Percentiles rank a stretch among this genome's conserved stretches.
Conservation (phyloP, 2,888 invertebrate species). For the Sericinus montela region DNA sequence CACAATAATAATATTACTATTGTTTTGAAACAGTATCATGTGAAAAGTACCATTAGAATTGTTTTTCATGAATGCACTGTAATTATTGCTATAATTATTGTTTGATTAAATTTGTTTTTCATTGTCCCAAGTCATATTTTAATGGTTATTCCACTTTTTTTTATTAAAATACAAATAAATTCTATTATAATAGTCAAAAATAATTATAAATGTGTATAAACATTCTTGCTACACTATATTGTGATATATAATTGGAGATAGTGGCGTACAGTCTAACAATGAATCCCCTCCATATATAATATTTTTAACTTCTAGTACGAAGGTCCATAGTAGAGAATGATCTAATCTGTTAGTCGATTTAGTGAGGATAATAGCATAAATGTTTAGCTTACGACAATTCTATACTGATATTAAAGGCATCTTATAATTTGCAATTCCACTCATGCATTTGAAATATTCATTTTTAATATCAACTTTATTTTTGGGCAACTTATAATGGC, state of each 20-base stretch:
- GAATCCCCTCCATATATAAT: slow-evolving; percentile 6
- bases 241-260: background rate
- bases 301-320: background rate
- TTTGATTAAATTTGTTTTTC: no score
- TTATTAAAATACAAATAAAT: no score
- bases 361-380: slow-evolving; percentile 2
- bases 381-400: background rate
- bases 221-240: background rate
- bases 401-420: slow-evolving; percentile 12
- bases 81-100: no score
- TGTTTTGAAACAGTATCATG: no score
- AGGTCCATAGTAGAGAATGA: slow-evolving; percentile 3
- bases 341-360: slow-evolving; percentile 2
- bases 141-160: no score
- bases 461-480: background rate
- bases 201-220: no score
- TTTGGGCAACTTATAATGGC: background rate
- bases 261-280: background rate
- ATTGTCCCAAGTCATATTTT: no score
- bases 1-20: no score
- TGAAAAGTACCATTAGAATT: no score
- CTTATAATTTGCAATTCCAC: background rate
- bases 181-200: no score
- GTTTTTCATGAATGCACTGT: no score
- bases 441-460: slow-evolving; percentile 1